phyloP scores from a whole-genome alignment of 2,888 invertebrate species.

The Amblyjoppa fuscipennis region DNA sequence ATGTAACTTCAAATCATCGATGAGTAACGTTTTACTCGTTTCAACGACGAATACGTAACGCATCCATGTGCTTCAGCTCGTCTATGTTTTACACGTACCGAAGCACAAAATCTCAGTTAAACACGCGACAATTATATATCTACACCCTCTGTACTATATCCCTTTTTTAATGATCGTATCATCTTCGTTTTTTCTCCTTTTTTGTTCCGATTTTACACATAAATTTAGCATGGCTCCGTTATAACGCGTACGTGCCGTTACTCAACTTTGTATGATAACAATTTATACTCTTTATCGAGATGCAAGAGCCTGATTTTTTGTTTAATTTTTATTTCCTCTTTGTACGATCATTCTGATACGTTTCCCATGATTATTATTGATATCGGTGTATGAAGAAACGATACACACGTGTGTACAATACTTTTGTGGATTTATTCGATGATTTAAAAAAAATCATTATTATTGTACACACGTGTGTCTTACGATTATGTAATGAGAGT shows the following conservation, averaged over 20 bases:
- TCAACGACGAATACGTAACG: conserved; percentile 11
- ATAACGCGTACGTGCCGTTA: conserved; percentile 38
- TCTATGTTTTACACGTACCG: conserved; percentile 5
- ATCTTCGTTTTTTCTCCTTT: conserved; percentile 38
- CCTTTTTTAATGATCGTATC: conserved; percentile 45
- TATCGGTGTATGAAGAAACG: conserved; percentile 42
- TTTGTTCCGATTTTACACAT: conserved; percentile 44
- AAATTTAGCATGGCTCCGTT: conserved; percentile 31
- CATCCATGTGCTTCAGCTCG: conserved; percentile 18
- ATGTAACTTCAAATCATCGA: conserved; percentile 10
- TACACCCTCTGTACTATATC: conserved; percentile 43
- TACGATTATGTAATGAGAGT: conserved; percentile 50
- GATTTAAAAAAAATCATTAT: conserved; percentile 33
- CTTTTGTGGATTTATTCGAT: conserved; percentile 46
- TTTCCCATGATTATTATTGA: conserved; percentile 37
- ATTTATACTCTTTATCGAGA: conserved; percentile 54
- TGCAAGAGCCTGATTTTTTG: conserved; percentile 28
- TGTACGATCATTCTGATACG: conserved; percentile 45
- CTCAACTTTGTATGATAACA: conserved; percentile 49
- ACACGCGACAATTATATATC: conserved; percentile 25
- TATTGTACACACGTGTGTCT: conserved; percentile 47
- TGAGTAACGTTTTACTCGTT: neutral
- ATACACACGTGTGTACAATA: conserved; percentile 45
- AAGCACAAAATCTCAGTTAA: conserved; percentile 36
- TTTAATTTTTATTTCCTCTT: conserved; percentile 26